Conservation (phyloP, 2,113 vertebrate genomes). For the Cairina moschata region DNA sequence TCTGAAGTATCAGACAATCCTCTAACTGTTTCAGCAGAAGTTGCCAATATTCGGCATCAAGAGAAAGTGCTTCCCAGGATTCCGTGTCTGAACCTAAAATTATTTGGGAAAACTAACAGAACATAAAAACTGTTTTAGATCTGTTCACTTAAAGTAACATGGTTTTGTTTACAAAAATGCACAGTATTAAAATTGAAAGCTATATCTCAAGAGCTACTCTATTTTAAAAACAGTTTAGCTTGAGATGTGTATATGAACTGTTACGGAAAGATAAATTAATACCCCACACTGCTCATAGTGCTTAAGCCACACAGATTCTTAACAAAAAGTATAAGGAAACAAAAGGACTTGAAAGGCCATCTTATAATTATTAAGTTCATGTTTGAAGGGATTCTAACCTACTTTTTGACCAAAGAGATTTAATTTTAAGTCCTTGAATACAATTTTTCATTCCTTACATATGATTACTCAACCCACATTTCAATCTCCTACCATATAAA, state of each 20-base stretch:
- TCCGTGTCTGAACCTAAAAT: conserved; percentile 77
- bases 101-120: conserved; percentile 76
- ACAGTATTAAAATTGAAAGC: not conserved
- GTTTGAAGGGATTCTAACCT: not conserved
- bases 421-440: not conserved
- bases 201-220: not conserved
- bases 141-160: not conserved
- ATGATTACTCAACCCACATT: not conserved
- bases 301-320: not conserved
- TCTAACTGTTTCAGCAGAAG: conserved; percentile 93
- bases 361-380: not conserved
- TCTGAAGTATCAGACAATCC: conserved; percentile 92
- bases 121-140: not conserved
- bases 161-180: not conserved
- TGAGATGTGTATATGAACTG: not conserved
- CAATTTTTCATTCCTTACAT: not conserved
- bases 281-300: not conserved
- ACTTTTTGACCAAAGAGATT: not conserved
- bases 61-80: conserved; percentile 93
- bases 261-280: not conserved
- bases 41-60: conserved; percentile 95
- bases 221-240: not conserved
- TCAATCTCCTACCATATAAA: not conserved
- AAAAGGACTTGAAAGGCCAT: not conserved
- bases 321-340: not conserved